Base-by-base conservation (phyloP, 2,797 vertebrate genomes). In the Acipenser transmontanus region DNA sequence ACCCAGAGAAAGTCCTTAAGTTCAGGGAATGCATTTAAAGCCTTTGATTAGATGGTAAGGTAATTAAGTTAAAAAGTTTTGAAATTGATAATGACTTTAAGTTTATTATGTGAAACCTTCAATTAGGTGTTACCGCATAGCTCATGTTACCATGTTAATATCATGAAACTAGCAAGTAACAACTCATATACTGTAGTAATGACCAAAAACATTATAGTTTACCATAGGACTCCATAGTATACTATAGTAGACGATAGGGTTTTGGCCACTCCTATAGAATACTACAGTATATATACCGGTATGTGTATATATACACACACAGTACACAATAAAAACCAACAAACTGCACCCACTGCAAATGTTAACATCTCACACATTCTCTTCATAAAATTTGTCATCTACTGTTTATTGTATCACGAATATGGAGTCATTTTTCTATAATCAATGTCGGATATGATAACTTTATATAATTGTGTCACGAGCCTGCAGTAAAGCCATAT, bases 381-480 rank as follows among this genome's bases (percentile, higher is more conserved):
- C 49, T 62, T 34, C 50, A 62, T 64, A 34, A 65, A 62, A 69
- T 57, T 65, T 65, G 59, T 66, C 64, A 56, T 67, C 50, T 34
- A 52, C n/a, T 66, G 60, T 61, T 71, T 49, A 34, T 69, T 50
- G 51, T 61, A 66, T 49, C 62, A 34, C 49, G 50, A 60, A 4
- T 50, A 6, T 47, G 50, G 20, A 7, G 17, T 20, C 20, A 50
- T 61, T 14, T 49, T 52, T 49, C 17, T 56, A 14, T 11, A 59
- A 50, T 59, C 9, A 61, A 54, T 12, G 61, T 49, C 77, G 73
- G 76, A 80, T 82, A 76, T 82, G 81, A 81, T 81, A 77, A 77
- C 70, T 74, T 80, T 81, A 74, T 74, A 80, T 83, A 80, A 84
- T 85, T 84, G 82, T 74, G 79, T 78, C 59, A 64, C 13, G n/a